Evolutionary conservation across 2,888 invertebrate species (phyloP).

Genomic region (Patella depressa): DNA sequence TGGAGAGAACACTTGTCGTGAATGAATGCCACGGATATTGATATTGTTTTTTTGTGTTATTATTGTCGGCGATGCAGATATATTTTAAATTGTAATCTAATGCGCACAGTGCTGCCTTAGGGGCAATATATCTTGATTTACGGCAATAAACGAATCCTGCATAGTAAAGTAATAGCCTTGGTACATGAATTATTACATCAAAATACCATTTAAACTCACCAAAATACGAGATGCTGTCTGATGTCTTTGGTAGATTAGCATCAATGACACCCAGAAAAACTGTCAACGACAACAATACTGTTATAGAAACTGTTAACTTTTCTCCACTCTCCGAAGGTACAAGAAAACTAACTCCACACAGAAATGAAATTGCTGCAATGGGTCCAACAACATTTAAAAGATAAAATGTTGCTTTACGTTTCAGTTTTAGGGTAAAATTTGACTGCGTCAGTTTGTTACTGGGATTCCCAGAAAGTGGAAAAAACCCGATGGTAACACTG

Average conservation of each 20-base stretch:
- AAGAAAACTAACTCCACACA: neutral
- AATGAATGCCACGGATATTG: too few species aligned
- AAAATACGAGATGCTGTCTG: neutral
- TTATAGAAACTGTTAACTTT: neutral
- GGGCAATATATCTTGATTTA: too few species aligned
- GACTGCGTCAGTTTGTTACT: neutral
- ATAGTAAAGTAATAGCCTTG: too few species aligned
- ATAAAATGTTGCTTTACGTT: neutral
- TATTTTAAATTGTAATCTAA: too few species aligned
- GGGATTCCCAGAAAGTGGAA: neutral
- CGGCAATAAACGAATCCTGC: too few species aligned
- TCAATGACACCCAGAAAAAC: neutral
- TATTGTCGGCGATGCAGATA: too few species aligned
- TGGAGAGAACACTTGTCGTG: too few species aligned
- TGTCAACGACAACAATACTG: neutral
- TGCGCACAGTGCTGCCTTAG: too few species aligned
- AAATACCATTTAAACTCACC: neutral
- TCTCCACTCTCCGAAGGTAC: conserved; percentile 1
- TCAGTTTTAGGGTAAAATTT: neutral
- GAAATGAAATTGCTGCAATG: neutral
- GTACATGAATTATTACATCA: too few species aligned
- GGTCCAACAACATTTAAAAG: neutral
- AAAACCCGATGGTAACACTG: neutral
- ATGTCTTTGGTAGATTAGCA: neutral
- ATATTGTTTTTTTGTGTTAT: too few species aligned